Base-by-base conservation (phyloP, 2,888 invertebrate species). In the Synanthedon tipuliformis region DNA sequence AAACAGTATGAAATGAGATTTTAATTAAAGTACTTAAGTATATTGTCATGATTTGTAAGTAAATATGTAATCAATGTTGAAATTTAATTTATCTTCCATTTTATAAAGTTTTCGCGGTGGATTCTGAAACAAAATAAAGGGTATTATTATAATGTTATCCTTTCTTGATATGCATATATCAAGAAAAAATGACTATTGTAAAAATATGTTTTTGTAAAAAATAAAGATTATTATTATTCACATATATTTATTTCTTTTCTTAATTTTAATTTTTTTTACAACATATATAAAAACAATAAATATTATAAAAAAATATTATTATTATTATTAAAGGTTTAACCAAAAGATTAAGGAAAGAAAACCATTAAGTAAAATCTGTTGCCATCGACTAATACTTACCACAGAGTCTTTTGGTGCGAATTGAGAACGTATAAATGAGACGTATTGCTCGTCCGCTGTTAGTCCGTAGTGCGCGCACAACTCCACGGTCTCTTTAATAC, bases 391-490 rank as follows among this genome's bases (percentile, higher is more conserved):
- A 48, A n/a, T n/a, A 67, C 75, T 78, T 70, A 91, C 91, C 73
- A 77, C 55, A 57, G 65, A 59, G n/a, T 65, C 68, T 40, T 76
- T 66, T 2, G 61, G 53, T 18, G 81, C 79, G 59, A 90, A 90
- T 40, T 71, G 67, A 0, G 58, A 59, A 53, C 68, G 78, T 11
- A 61, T 60, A 53, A 82, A 81, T 10, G 53, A 57, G 2, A 81
- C 68, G 0, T 45, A 57, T 3, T 70, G 68, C 4, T 73, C 67
- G 0, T 66, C 62, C 12, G 75, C 70, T 12, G 55, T 57, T 41
- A 91, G 63, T 0, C 89, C 89, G 63, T 90, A 91, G 63, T 89
- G 75, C 12, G 63, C 55, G 61, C 90, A 89, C 52, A 88, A 88
- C 0, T 66, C 62, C 1, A 65, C 60, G 1, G 89, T 66, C 48